Conservation (phyloP, 2,888 invertebrate species). For the Oasisia sp. region DNA sequence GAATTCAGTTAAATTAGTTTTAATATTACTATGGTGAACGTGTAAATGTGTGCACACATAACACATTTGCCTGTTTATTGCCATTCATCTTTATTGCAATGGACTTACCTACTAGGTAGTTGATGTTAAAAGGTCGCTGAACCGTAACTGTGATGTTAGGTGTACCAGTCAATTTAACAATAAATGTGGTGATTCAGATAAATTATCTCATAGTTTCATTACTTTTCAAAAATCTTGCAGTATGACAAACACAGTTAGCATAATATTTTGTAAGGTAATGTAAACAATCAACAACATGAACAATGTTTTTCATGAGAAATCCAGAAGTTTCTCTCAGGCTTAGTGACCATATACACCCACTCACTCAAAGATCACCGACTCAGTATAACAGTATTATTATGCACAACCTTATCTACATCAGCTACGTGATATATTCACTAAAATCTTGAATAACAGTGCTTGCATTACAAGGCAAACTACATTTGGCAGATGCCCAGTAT, state of each 20-base stretch:
- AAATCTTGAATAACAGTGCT: not conserved
- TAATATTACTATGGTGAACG: not conserved
- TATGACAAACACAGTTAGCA: too few relatives aligned
- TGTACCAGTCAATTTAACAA: too few relatives aligned
- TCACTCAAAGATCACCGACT: not conserved
- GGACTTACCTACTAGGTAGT: too few relatives aligned
- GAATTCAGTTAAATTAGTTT: not conserved
- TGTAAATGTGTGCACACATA: too few relatives aligned
- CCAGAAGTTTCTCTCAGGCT: not conserved
- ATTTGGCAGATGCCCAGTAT: not conserved
- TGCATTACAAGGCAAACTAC: not conserved
- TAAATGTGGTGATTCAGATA: too few relatives aligned
- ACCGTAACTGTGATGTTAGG: too few relatives aligned
- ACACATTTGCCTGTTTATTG: too few relatives aligned
- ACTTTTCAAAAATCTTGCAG: too few relatives aligned
- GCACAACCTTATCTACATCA: not conserved
- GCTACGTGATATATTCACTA: not conserved
- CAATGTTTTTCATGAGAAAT: not conserved
- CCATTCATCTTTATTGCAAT: too few relatives aligned
- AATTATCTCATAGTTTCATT: too few relatives aligned
- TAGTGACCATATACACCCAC: not conserved
- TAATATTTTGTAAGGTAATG: not conserved
- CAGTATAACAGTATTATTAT: not conserved
- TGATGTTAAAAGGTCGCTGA: too few relatives aligned
- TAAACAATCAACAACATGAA: not conserved